phyloP scores from a whole-genome alignment of 1,140 invertebrate species.

The Anadara kagoshimensis region DNA sequence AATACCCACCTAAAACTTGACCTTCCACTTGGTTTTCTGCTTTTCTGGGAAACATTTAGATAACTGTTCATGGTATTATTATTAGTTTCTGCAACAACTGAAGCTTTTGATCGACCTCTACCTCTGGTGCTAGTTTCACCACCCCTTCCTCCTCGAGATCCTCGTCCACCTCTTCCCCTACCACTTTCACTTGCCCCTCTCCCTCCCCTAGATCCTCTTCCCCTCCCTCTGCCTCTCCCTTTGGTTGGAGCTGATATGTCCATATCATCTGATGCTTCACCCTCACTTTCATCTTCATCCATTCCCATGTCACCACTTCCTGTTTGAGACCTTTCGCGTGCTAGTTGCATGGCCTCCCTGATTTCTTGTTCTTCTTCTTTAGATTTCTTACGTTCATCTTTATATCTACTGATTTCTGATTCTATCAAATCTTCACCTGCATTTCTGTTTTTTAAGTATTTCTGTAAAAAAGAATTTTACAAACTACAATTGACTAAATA shows the following conservation, averaged over 20 bases:
- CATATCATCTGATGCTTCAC: constrained; percentile 41
- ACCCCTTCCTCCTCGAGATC: constrained; percentile 30
- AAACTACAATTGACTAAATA: neutral
- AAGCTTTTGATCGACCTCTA: constrained; percentile 48
- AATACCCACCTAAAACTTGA: neutral
- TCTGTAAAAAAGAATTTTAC: constrained; percentile 45
- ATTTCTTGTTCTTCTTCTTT: constrained; percentile 64
- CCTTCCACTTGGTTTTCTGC: neutral
- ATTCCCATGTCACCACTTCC: constrained; percentile 34
- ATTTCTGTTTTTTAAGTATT: constrained; percentile 65
- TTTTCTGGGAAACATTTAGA: constrained; percentile 26
- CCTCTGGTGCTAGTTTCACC: constrained; percentile 31
- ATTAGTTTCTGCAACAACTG: constrained; percentile 45
- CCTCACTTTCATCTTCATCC: constrained; percentile 36
- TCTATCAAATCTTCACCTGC: constrained; percentile 71
- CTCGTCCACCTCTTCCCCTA: constrained; percentile 46
- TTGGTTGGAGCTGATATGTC: constrained; percentile 28
- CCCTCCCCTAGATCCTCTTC: constrained; percentile 31
- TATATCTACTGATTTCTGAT: constrained; percentile 64
- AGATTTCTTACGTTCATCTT: constrained; percentile 66
- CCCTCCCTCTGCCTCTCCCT: constrained; percentile 49
- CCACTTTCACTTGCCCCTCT: constrained; percentile 39
- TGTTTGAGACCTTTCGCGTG: constrained; percentile 42
- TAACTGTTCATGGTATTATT: constrained; percentile 41
- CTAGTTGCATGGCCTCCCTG: constrained; percentile 62